Percentiles rank a stretch among this genome's conserved stretches.
phyloP scores from a whole-genome alignment of 2,113 vertebrate genomes.

The Scalopus aquaticus region DNA sequence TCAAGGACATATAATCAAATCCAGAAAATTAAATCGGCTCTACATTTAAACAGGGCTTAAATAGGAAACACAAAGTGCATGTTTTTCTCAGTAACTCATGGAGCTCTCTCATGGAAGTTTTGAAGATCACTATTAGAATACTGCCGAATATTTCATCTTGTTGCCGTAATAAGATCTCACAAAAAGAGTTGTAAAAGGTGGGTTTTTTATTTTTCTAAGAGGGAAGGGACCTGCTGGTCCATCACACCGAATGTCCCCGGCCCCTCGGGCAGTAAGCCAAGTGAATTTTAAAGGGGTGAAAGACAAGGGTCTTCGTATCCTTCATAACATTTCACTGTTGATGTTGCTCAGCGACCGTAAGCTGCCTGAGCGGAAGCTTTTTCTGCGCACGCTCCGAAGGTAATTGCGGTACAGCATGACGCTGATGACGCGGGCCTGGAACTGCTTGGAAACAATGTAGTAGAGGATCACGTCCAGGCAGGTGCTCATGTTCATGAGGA shows the following conservation, averaged over 20 bases:
- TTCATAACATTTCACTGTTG: slow-evolving; percentile 89
- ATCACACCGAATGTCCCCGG: not conserved
- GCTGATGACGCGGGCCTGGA: slow-evolving; percentile 97
- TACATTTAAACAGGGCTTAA: not conserved
- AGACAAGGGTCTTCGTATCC: not conserved
- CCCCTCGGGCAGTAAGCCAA: not conserved
- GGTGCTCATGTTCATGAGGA: slow-evolving; percentile 96
- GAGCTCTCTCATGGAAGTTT: slow-evolving; percentile 14
- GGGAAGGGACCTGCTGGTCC: not conserved
- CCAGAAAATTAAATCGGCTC: not conserved
- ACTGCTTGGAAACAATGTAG: slow-evolving; percentile 98
- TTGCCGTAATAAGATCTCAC: not conserved
- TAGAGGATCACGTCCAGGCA: slow-evolving; percentile 97
- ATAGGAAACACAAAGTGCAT: not conserved
- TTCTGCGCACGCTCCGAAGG: slow-evolving; percentile 94
- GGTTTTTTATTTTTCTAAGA: not conserved
- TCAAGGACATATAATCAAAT: slow-evolving; percentile 33
- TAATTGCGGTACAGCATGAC: slow-evolving; percentile 98
- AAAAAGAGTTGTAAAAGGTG: not conserved
- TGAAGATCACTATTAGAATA: slow-evolving; percentile 12
- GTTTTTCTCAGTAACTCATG: not conserved
- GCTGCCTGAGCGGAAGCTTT: slow-evolving; percentile 91
- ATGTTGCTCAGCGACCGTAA: slow-evolving; percentile 93
- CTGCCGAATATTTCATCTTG: slow-evolving; percentile 29
- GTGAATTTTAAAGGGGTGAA: not conserved